phyloP scores from a whole-genome alignment of 2,797 vertebrate genomes.

The Phalloptychus januarius region DNA sequence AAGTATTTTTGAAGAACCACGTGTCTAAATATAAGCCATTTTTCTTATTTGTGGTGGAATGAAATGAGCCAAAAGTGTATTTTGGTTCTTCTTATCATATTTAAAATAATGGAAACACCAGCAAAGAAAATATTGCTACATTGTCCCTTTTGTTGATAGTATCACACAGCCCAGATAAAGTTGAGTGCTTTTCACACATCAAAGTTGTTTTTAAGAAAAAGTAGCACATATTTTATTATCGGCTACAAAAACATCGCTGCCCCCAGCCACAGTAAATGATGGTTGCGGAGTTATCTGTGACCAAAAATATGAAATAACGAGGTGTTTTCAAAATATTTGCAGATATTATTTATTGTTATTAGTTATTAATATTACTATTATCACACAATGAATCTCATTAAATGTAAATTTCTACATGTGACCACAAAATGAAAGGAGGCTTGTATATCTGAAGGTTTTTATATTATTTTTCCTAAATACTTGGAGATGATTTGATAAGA shows the following conservation, averaged over 20 bases:
- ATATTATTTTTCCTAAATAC: background rate
- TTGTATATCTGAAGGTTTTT: background rate
- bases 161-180: background rate
- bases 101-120: background rate
- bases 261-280: no score
- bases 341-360: background rate
- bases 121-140: background rate
- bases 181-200: no score
- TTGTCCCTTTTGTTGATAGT: background rate
- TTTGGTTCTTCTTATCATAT: background rate
- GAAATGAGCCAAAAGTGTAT: background rate
- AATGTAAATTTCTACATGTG: background rate
- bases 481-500: background rate
- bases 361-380: background rate
- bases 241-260: background rate
- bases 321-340: no score
- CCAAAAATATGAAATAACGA: no score
- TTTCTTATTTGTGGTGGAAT: background rate
- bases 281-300: no score
- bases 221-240: background rate
- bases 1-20: background rate
- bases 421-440: background rate
- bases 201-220: background rate
- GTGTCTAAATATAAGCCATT: background rate
- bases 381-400: background rate